Evolutionary conservation across 2,888 invertebrate species (phyloP).

Genomic region (Tipula helvola): DNA sequence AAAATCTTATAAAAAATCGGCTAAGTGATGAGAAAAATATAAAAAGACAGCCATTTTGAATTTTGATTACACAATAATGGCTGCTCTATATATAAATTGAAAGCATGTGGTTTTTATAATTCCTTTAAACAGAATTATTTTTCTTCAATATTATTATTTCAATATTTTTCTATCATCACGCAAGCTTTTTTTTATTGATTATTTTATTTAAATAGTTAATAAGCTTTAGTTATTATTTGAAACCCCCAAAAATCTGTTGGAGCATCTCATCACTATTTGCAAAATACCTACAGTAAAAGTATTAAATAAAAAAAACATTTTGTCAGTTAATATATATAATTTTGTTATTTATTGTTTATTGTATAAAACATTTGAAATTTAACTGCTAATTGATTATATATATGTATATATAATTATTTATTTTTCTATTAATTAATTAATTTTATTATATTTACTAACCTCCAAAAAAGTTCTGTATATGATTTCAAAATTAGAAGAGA

Average conservation of each 20-base stretch:
- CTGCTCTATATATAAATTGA: background rate
- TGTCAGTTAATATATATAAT: constrained; percentile 33
- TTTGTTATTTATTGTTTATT: background rate
- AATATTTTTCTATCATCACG: background rate
- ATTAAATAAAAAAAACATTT: constrained; percentile 34
- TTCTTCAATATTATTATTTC: too few species aligned
- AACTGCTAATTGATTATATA: background rate
- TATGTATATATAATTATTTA: background rate
- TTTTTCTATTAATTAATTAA: background rate
- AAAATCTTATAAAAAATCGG: background rate
- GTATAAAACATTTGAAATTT: background rate
- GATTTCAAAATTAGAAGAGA: background rate
- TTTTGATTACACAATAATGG: background rate
- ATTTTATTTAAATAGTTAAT: background rate
- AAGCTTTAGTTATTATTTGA: background rate
- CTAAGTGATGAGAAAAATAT: background rate
- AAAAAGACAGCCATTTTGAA: background rate
- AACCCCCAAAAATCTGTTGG: background rate
- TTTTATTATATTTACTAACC: background rate
- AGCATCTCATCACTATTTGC: background rate
- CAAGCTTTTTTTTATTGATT: background rate
- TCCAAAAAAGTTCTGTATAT: constrained; percentile 16
- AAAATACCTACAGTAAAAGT: background rate
- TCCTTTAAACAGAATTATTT: too few species aligned
- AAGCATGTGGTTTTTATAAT: background rate